These are phyloP conservation scores for Synanthedon vespiformis DNA, from an alignment of 2,888 invertebrate species.

Conservation along the genomic window DNA sequence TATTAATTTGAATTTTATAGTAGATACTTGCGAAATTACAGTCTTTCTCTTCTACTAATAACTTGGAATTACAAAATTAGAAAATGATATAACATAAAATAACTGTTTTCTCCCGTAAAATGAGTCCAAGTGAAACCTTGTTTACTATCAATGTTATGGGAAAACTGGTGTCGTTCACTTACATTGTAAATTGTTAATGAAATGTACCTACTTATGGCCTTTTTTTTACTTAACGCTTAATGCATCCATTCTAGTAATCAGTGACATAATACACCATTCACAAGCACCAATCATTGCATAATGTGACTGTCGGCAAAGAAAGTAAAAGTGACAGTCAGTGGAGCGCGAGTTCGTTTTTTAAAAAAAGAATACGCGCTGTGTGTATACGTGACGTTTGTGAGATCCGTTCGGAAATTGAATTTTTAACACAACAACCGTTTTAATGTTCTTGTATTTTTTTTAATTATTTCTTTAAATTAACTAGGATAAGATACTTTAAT, in stretches of 20 bases:
- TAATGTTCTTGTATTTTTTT: constrained; percentile 17
- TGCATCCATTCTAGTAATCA: constrained; percentile 10
- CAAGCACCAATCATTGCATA: constrained; percentile 40
- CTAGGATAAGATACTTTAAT: too few relatives aligned
- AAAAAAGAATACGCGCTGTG: constrained; percentile 8
- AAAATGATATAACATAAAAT: background rate
- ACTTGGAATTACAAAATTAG: too few relatives aligned
- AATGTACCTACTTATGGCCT: background rate
- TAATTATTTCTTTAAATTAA: too few relatives aligned
- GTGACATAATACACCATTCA: constrained; percentile 33
- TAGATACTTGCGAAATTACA: too few relatives aligned
- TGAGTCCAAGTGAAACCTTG: background rate
- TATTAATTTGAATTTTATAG: too few relatives aligned
- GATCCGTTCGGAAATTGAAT: constrained; percentile 6
- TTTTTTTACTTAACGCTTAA: background rate
- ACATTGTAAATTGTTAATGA: constrained; percentile 20
- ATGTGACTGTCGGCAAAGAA: constrained; percentile 44
- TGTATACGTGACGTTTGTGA: constrained; percentile 1
- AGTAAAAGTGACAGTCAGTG: constrained; percentile 47
- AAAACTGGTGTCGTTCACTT: constrained; percentile 13
- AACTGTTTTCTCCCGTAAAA: background rate
- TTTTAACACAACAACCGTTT: background rate
- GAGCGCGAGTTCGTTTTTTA: constrained; percentile 30
- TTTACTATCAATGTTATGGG: background rate
- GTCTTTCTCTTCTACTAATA: too few relatives aligned